A percentile compares a stretch with the other conserved stretches of the same genome.
Evolutionary conservation across 2,113 vertebrate species (phyloP).

Genomic region (Pangasianodon gigas): DNA sequence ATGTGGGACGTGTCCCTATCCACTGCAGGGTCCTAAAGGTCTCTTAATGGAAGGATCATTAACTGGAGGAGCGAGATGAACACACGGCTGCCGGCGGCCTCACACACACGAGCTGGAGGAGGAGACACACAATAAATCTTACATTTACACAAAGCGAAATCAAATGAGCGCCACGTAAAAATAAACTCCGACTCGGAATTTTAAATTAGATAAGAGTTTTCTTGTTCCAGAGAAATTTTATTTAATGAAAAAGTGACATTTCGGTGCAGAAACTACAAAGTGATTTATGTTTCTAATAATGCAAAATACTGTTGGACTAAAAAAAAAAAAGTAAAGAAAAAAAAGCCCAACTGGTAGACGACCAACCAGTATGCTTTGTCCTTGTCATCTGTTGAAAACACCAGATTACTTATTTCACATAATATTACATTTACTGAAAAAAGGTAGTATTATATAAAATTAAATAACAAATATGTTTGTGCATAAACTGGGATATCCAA

Average conservation of each 20-base stretch:
- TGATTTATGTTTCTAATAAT: constrained; percentile 25
- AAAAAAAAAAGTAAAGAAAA: not conserved
- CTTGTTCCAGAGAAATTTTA: not conserved
- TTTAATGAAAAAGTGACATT: constrained; percentile 18
- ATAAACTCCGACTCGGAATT: constrained; percentile 26
- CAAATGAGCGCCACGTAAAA: constrained; percentile 46
- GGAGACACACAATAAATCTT: constrained; percentile 51
- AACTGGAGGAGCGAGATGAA: constrained; percentile 54
- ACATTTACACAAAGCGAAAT: constrained; percentile 53
- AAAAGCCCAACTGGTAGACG: constrained; percentile 6
- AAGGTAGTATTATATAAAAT: not conserved
- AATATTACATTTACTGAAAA: not conserved
- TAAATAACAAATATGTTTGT: constrained; percentile 18
- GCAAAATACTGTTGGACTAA: not conserved
- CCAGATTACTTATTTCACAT: not conserved
- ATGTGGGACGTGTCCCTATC: constrained; percentile 56
- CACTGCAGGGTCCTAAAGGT: constrained; percentile 58
- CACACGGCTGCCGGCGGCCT: constrained; percentile 25
- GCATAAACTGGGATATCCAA: not conserved
- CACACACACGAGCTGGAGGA: not conserved
- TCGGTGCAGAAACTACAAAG: not conserved
- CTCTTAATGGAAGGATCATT: constrained; percentile 65
- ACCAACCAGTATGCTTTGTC: not conserved
- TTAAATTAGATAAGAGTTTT: constrained; percentile 11
- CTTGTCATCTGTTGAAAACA: constrained; percentile 20